Base-by-base conservation (phyloP, 1,140 invertebrate species). In the Centruroides vittatus region DNA sequence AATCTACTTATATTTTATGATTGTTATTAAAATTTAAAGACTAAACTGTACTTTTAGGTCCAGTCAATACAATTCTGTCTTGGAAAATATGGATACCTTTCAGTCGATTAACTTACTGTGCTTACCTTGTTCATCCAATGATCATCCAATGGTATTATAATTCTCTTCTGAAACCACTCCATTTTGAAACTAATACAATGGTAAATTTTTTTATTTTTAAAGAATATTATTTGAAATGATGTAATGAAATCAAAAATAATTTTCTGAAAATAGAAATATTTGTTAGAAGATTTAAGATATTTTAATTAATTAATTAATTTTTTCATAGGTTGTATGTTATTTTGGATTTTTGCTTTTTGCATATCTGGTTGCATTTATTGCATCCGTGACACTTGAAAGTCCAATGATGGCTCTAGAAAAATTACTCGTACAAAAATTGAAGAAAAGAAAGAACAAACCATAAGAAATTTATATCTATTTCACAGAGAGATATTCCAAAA, bases 121-220 rank as follows among this genome's bases (percentile, higher is more conserved):
- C 89, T 8, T 96, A 94, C 72, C 79, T 95, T 35, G 80, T 94
- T 11, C 91, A 95, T 76, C 88, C 90, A 52, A 85, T 83, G 12
- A 81, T 82, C 49, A 88, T 64, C 82, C 86, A n/a, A 85, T 88
- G 71, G 71, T 89, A 61, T 56, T 63, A 64, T 10, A 41, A 41
- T 8, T 41, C 41, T 41, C 41, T 41, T 41, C 8, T 41, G 41
- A 41, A 41, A 41, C 41, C 41, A 41, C 41, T 41, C 3, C 41
- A 41, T 41, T 41, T 41, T 41, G 41, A 41, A 8, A 41, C 8
- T 5, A 41, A 41, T 41, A 41, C 41, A 6, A 41, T 41, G 41
- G 41, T 41, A 41, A 41, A 6, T 41, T 6, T 41, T n/a, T 23
- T 23, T 23, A 23, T 23, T 23, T 23, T 2, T 23, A 23, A 23